phyloP scores from a whole-genome alignment of 2,888 invertebrate genomes.

The Argyresthia albistria region DNA sequence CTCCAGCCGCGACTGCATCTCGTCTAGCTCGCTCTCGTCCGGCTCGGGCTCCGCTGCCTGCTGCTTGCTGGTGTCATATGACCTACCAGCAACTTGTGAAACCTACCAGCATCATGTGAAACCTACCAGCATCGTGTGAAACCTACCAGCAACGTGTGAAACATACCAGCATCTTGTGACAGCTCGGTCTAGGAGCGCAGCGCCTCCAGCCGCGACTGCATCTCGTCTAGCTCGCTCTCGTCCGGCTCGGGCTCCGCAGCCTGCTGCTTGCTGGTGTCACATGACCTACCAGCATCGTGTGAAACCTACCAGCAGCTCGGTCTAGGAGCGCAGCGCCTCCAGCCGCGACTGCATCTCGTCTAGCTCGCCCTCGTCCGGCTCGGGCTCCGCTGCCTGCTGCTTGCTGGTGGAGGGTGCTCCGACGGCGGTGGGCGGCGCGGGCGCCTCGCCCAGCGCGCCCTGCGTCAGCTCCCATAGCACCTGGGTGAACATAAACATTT shows the following conservation, averaged over 20 bases:
- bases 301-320: background rate
- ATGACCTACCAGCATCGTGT: too few relatives aligned
- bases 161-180: too few relatives aligned
- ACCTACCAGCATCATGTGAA: background rate
- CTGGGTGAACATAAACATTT: constrained; percentile 34
- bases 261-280: constrained; percentile 35
- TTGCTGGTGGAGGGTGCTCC: constrained; percentile 61
- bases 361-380: constrained; percentile 86
- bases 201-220: constrained; percentile 91
- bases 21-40: constrained; percentile 87
- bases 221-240: constrained; percentile 90
- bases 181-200: constrained; percentile 79
- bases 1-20: constrained; percentile 92
- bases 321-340: constrained; percentile 89
- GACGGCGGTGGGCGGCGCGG: constrained; percentile 78
- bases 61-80: constrained; percentile 23
- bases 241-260: constrained; percentile 79
- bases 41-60: constrained; percentile 76
- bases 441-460: constrained; percentile 93
- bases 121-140: too few relatives aligned
- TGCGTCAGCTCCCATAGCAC: constrained; percentile 91
- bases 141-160: too few relatives aligned
- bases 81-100: too few relatives aligned
- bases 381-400: constrained; percentile 72
- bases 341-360: constrained; percentile 93